Evolutionary conservation across 2,888 invertebrate species (phyloP), one percentile per base, ranked within the genome.

Genomic region (Leucozona laternaria): DNA sequence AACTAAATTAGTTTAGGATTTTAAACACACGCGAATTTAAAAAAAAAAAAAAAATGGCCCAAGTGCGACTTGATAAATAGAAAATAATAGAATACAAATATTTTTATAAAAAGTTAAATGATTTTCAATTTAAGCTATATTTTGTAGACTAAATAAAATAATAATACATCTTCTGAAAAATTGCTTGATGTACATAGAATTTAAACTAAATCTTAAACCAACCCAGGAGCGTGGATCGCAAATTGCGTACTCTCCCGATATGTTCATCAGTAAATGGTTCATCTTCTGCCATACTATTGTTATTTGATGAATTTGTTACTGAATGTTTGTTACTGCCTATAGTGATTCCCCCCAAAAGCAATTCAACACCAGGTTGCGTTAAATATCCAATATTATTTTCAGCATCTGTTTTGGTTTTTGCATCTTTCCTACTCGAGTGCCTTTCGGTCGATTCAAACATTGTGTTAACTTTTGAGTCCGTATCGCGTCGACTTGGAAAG

Each of bases 161-260:
- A 76, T 78, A 78, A 82, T 82, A 82, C 78, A 82, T 72, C 66
- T 66, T 82, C 60, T 82, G 78, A 73, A 82, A 72, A 73, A 34
- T 34, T 20, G 6, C 4, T 17, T 58, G 4, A 55, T 34, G 2
- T 34, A n/a, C n/a, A n/a, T n/a, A 34, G 25, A n/a, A 17, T 4
- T 64, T 43, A 73, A 88, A 88, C 88, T 91, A 91, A 88, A 92
- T 92, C 91, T 92, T 92, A 90, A 93, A 90, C 93, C 93, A 93
- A 91, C 92, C 92, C 91, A 92, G 91, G 88, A 93, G 90, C 90
- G 92, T 91, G 89, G 93, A 92, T 91, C 92, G 91, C 88, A 93
- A 91, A 91, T 92, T 93, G 90, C 92, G 92, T 92, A 93, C 93
- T 92, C 92, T 93, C 89, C 92, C 93, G 90, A 91, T 91, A 90